phyloP scores from a whole-genome alignment of 2,113 vertebrate species.

The Carettochelys insculpta region DNA sequence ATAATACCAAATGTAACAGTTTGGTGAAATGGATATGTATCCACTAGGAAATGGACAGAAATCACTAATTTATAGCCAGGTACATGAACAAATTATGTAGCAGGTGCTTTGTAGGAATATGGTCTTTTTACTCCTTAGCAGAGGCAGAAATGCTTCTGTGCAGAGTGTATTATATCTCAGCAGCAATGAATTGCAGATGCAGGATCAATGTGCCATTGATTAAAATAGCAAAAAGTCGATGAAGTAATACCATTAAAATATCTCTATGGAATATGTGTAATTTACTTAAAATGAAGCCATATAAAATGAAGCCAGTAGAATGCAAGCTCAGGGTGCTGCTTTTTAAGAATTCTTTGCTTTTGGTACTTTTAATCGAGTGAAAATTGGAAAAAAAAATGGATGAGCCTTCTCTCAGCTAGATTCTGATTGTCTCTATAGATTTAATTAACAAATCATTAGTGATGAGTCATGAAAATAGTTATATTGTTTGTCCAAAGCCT shows the following conservation, averaged over 20 bases:
- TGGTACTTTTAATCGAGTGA: background rate
- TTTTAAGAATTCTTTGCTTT: background rate
- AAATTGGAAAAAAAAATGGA: background rate
- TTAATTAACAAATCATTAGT: background rate
- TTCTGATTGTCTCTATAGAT: background rate
- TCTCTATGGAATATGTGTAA: constrained; percentile 29
- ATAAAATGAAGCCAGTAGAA: background rate
- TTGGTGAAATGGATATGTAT: background rate
- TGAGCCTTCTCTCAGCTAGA: background rate
- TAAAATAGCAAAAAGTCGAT: constrained; percentile 40
- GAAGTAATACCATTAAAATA: constrained; percentile 51
- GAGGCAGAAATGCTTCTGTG: background rate
- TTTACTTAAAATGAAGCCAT: background rate
- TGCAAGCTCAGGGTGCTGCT: background rate
- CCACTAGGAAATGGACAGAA: background rate
- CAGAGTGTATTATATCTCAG: background rate
- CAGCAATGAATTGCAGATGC: constrained; percentile 26
- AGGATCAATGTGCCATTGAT: constrained; percentile 34
- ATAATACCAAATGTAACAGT: background rate
- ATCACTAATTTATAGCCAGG: background rate
- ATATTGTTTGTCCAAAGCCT: background rate
- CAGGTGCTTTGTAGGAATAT: rapidly evolving
- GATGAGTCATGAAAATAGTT: background rate
- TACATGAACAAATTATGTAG: background rate
- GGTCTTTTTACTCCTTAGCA: background rate